Evolutionary conservation across 2,888 invertebrate genomes (phyloP), one percentile per base, ranked within the genome.

Genomic region (Timema podura): DNA sequence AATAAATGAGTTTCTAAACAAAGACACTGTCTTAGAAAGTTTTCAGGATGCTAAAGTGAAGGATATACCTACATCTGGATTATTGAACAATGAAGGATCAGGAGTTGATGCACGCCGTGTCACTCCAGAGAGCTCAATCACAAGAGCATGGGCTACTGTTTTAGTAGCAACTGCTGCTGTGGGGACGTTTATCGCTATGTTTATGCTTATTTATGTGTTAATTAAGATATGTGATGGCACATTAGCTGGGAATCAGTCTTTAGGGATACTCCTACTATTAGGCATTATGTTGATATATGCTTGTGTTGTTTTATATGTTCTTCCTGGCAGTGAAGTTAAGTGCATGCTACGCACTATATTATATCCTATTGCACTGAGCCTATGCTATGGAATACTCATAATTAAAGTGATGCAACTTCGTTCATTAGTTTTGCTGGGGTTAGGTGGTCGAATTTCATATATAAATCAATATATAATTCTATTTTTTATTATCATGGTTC

Each of bases 331-430:
- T 11, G 73, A 76, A 59, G 68, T 76, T 6, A 74, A 77, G 16
- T 80, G 80, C 73, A 75, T 75, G 61, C 71, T 79, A 10, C 74
- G 80, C 30, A 74, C 78, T 5, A 77, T 80, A 72, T 67, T 78
- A 5, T 79, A 79, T 13, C 78, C 79, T n/a, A 69, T 79, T 15
- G 77, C 80, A 13, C 74, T 79, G 47, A 77, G 78, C 7, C 75
- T 80, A 45, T 79, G 79, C 72, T 81, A 79, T 74, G 79, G 79
- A 6, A 77, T 80, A 15, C 77, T 81, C 16, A 76, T 81, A 1
- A 76, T 80, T 61, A 80, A 81, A 75, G 77, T 78, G 10, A 80
- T 81, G 80, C 80, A 80, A 65, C 74, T 81, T 15, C 73, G 80
- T 51, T 78, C 79, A n/a, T 75, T 80, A 16, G 79, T 79, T 10